Evolutionary conservation across 2,113 vertebrate species (phyloP), one percentile per base, ranked within the genome.

Genomic region (Sitta europaea): DNA sequence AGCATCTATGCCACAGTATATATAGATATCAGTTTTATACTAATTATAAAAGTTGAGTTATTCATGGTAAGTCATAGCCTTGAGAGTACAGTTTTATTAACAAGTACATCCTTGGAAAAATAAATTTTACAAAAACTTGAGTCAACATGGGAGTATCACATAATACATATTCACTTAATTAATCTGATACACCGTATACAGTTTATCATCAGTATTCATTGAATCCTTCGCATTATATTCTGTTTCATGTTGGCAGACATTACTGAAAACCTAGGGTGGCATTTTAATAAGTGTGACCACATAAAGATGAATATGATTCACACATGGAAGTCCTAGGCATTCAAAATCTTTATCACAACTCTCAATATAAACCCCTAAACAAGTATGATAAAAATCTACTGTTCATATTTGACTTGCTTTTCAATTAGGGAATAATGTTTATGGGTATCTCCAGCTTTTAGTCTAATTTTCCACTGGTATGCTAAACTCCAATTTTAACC

Each of bases 261-360:
- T 78, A 79, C 33, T 55, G 53, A 68, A 43, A 40, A 55, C 45
- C 76, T 9, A 16, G 16, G 48, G 27, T 58, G 77, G 86, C 53
- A 54, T 88, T 86, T 86, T 94, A 95, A 94, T 81, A 91, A 91
- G 54, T 77, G 68, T 82, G 76, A 80, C n/a, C 12, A 51, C 31
- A 40, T 80, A 90, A 79, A 88, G 8, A 20, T 83, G n/a, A 66
- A 40, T 80, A 75, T 57, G 14, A 68, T 88, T 96, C 66, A 89
- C 62, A 94, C 72, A 18, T 88, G 48, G 19, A 76, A 93, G 53
- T 90, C 20, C 18, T 43, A 76, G 25, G 12, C 20, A 84, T 78
- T 63, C 54, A 80, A 86, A 82, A 90, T 1, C 50, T 18, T 51
- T 53, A 29, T 33, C 22, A 84, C 78, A 50, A 58, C 5, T 81